These are phyloP conservation scores for Aquatica leii DNA, from an alignment of 2,888 invertebrate genomes.

Conservation along the genomic window DNA sequence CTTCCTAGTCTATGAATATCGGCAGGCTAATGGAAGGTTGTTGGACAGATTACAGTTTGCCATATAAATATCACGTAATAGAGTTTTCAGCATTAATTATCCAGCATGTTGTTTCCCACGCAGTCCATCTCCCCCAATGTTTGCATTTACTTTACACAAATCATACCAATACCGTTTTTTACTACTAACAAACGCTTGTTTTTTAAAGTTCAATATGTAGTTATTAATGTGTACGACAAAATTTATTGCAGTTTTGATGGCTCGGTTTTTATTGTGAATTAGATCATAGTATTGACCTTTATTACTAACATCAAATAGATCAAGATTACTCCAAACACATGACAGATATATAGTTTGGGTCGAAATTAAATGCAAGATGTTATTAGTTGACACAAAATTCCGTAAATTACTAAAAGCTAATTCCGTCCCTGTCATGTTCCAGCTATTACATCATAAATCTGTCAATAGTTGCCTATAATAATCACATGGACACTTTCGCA, in stretches of 20 bases:
- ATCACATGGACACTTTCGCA: constrained; percentile 47
- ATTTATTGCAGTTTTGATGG: constrained; percentile 2
- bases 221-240: not conserved
- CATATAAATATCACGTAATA: constrained; percentile 47
- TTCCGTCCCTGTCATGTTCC: constrained; percentile 33
- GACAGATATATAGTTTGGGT: constrained; percentile 19
- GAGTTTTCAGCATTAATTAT: constrained; percentile 48
- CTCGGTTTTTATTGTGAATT: constrained; percentile 1
- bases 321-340: not conserved
- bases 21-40: constrained; percentile 36
- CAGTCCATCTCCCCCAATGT: constrained; percentile 39
- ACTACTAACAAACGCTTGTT: constrained; percentile 21
- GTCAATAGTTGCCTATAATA: constrained; percentile 43
- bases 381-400: constrained; percentile 18
- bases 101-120: constrained; percentile 40
- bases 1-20: constrained; percentile 37
- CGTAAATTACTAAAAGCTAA: constrained; percentile 31
- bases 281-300: constrained; percentile 8
- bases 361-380: constrained; percentile 25
- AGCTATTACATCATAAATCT: constrained; percentile 47
- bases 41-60: constrained; percentile 42
- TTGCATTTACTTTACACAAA: constrained; percentile 37
- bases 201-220: constrained; percentile 9
- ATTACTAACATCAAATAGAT: not conserved
- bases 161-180: constrained; percentile 38